Conservation (phyloP, 92 coral and sea anemone species). For the Isaurus tuberculatus region DNA sequence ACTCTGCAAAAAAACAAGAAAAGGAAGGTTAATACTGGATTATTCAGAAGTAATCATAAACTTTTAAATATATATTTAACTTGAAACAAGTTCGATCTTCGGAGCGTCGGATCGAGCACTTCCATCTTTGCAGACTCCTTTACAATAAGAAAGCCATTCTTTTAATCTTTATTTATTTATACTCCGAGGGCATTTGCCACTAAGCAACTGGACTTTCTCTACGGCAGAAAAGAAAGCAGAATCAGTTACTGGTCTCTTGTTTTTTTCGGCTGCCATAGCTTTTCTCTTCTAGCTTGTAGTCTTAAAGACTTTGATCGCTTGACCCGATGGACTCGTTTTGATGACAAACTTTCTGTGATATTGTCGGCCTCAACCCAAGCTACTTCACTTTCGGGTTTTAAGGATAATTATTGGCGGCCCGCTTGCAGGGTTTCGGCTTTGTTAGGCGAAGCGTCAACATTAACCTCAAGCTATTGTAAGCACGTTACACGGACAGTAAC, state of each 20-base stretch:
- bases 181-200: background rate
- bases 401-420: constrained; percentile 20
- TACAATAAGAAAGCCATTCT: no score
- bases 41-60: no score
- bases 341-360: constrained; percentile 2
- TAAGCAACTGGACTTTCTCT: background rate
- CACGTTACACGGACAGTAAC: constrained; percentile 17
- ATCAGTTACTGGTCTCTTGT: background rate
- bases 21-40: no score
- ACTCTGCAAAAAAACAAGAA: no score
- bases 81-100: no score
- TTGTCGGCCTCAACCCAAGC: constrained; percentile 28
- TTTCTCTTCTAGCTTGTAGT: no score
- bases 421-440: constrained; percentile 41
- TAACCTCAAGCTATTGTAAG: background rate
- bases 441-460: background rate
- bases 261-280: no score
- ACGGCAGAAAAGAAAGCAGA: background rate
- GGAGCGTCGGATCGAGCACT: no score
- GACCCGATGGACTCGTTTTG: background rate
- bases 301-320: constrained; percentile 7
- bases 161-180: no score
- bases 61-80: no score
- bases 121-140: no score
- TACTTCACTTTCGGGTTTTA: constrained; percentile 33